Evolutionary conservation across 2,797 vertebrate genomes (phyloP).

Genomic region (Oryzias sinensis): DNA sequence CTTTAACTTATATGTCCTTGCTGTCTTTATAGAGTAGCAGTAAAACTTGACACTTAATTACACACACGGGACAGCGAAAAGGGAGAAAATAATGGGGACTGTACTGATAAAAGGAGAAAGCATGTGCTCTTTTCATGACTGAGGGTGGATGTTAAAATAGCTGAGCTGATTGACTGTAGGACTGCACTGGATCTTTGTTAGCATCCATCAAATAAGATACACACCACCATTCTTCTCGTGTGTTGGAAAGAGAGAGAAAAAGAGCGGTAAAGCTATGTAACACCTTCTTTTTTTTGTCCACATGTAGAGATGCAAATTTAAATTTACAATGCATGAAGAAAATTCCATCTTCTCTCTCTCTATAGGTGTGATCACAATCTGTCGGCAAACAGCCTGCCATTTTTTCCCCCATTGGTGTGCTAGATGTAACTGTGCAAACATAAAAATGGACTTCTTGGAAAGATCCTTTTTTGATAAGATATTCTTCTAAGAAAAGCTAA

Average conservation of each 20-base stretch:
- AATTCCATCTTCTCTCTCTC: not conserved
- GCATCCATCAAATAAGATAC: constrained; percentile 33
- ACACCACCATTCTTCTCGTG: not conserved
- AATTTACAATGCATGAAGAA: not conserved
- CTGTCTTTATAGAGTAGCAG: constrained; percentile 40
- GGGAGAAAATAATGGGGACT: constrained; percentile 7
- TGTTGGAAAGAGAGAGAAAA: not conserved
- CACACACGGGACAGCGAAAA: constrained; percentile 20
- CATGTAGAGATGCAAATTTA: not conserved
- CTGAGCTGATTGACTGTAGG: constrained; percentile 19
- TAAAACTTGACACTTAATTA: constrained; percentile 65
- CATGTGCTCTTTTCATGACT: constrained; percentile 6
- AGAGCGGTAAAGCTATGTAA: not conserved
- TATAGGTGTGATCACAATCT: not conserved
- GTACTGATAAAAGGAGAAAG: not conserved
- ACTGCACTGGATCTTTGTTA: constrained; percentile 30
- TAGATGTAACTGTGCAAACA: not conserved
- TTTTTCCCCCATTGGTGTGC: not conserved
- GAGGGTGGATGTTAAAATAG: constrained; percentile 34
- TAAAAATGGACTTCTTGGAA: not conserved
- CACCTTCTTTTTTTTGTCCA: not conserved
- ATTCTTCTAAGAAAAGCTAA: no score
- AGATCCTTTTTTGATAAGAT: not conserved
- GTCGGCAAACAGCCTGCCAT: not conserved
- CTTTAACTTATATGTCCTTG: constrained; percentile 61